phyloP scores from a whole-genome alignment of 2,888 invertebrate species.

The Prenolepis imparis region DNA sequence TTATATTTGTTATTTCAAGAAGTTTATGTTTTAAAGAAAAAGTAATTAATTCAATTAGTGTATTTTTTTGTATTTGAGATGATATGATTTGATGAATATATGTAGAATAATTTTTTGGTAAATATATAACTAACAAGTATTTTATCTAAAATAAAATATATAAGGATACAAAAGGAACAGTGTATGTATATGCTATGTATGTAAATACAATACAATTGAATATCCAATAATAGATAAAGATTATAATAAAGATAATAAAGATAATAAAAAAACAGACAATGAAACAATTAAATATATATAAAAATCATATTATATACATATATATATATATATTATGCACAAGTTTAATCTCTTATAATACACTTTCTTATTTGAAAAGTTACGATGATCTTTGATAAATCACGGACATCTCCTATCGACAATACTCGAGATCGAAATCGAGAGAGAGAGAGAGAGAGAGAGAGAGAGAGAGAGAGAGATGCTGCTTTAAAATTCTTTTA shows the following conservation, averaged over 20 bases:
- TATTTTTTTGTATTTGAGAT: background rate
- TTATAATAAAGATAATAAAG: background rate
- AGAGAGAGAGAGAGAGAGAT: background rate
- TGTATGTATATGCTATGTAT: background rate
- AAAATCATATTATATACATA: too few species aligned
- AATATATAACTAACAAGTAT: background rate
- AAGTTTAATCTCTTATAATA: background rate
- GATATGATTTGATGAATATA: too few species aligned
- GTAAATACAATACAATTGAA: background rate
- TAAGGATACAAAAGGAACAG: background rate
- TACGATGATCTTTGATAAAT: background rate
- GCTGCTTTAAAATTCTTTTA: constrained; percentile 27
- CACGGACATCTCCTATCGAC: background rate
- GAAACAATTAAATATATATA: background rate
- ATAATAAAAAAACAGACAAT: background rate
- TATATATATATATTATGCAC: background rate
- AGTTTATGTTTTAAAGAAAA: background rate
- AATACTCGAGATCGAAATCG: background rate
- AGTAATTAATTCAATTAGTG: background rate
- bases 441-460: background rate
- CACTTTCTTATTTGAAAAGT: too few species aligned
- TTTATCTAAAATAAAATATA: constrained; percentile 14
- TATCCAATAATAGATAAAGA: background rate
- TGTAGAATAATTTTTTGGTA: too few species aligned
- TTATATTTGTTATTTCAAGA: background rate